Base-by-base conservation (phyloP, 2,797 vertebrate species). In the Thaleichthys pacificus region DNA sequence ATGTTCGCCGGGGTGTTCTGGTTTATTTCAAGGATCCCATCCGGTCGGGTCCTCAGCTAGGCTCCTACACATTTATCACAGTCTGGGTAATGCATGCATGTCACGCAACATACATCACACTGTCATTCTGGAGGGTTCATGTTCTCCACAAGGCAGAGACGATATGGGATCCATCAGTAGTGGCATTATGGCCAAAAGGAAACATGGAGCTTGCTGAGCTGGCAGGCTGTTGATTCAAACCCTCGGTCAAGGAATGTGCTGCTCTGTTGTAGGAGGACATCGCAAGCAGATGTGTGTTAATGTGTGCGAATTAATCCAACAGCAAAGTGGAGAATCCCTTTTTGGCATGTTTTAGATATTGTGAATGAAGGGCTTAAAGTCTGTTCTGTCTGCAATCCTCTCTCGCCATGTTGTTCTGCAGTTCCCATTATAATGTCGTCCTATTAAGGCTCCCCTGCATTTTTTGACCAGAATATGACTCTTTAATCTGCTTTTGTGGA, bases 401-500 rank as follows among this genome's bases (percentile, higher is more conserved):
- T 9, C 42, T 58, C 8, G 5, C 22, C 54, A 56, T 21, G 32
- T 35, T 42, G 1, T 14, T 9, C 35, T 22, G 62, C 62, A 42
- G 38, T 65, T 62, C 32, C n/a, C 9, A 22, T 5, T 30, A 22
- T 35, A 42, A 3, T 38, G 38, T 30, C 9, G 19, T 28, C 24
- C 28, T 28, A 17, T 7, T 28, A 6, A 30, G 17, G 15, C 61
- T 24, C 56, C 56, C 21, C 4, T 28, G 63, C 69, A 67, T 62
- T 54, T 72, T 66, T 12, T 35, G 60, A 63, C 26, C 17, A 26
- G 66, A 69, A 72, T 66, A 21, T 78, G 63, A 75, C 42, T 47
- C 8, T 71, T 70, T 69, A 77, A 73, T 26, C 69, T 67, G 22
- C 51, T 32, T 74, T 76, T 68, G 68, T 65, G 17, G 61, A 66